A percentile compares a stretch with the other conserved stretches of the same genome.
Conservation (phyloP, 2,888 invertebrate genomes). For the Phalangium opilio region DNA sequence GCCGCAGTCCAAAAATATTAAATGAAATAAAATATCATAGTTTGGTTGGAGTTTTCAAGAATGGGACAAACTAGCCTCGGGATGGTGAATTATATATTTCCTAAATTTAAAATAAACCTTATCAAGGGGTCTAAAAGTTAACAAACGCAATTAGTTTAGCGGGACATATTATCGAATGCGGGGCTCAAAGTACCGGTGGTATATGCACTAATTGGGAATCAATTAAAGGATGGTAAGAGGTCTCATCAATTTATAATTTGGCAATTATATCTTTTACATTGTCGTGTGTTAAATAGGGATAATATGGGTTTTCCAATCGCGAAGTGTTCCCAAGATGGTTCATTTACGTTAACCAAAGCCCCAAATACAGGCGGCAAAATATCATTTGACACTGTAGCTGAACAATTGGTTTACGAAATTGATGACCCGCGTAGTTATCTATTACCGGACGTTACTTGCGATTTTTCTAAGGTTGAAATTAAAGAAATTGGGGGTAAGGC, state of each 20-base stretch:
- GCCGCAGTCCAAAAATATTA: no score
- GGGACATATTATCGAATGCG: slow-evolving; percentile 39
- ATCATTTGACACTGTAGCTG: slow-evolving; percentile 32
- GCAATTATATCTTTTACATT: not conserved
- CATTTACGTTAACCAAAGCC: slow-evolving; percentile 34
- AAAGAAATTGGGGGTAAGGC: slow-evolving; percentile 21
- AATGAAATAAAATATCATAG: slow-evolving; percentile 21
- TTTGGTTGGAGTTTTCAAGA: slow-evolving; percentile 33
- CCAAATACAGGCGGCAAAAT: slow-evolving; percentile 35
- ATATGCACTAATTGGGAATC: slow-evolving; percentile 37
- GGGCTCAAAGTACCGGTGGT: slow-evolving; percentile 38
- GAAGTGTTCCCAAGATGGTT: slow-evolving; percentile 31
- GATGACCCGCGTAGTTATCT: slow-evolving; percentile 34
- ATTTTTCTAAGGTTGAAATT: slow-evolving; percentile 33
- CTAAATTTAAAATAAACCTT: no score
- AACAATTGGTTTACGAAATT: slow-evolving; percentile 38
- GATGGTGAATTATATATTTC: slow-evolving; percentile 26
- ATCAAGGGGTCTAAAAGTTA: no score
- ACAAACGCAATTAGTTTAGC: slow-evolving; percentile 33
- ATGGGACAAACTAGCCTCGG: slow-evolving; percentile 33
- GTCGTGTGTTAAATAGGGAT: slow-evolving; percentile 24
- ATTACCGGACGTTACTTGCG: slow-evolving; percentile 37
- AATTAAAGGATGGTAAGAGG: slow-evolving; percentile 31
- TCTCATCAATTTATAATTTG: slow-evolving; percentile 20
- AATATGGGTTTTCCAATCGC: slow-evolving; percentile 38